A percentile compares a stretch with the other conserved stretches of the same genome.
Conservation (phyloP, 2,797 vertebrate genomes). For the Taenioides sp. region DNA sequence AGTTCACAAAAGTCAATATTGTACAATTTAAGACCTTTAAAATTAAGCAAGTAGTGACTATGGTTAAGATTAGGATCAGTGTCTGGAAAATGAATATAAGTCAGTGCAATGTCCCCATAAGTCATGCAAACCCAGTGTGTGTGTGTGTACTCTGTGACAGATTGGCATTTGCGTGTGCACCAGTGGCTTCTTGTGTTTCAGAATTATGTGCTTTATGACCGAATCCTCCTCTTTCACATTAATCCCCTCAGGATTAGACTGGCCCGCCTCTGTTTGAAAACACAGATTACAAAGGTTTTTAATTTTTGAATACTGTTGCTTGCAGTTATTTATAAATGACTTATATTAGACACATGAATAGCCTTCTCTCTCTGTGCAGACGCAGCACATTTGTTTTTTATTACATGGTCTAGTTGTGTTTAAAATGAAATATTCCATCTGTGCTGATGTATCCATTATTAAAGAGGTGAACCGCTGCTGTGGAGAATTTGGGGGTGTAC, state of each 20-base stretch:
- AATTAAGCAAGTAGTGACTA: not conserved
- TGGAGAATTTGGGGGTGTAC: not conserved
- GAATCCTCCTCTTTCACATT: slow-evolving; percentile 67
- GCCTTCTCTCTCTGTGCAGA: not conserved
- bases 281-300: slow-evolving; percentile 31
- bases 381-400: slow-evolving; percentile 7
- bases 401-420: slow-evolving; percentile 9
- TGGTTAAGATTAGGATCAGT: not conserved
- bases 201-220: slow-evolving; percentile 69
- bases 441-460: not conserved
- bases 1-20: no score
- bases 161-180: slow-evolving; percentile 64
- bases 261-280: slow-evolving; percentile 35
- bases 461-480: not conserved
- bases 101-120: not conserved
- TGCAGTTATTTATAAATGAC: slow-evolving; percentile 6
- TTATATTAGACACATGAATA: not conserved
- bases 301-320: slow-evolving; percentile 22
- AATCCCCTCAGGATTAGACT: slow-evolving; percentile 67
- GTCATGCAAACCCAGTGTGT: not conserved
- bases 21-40: no score
- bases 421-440: not conserved
- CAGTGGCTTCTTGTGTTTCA: slow-evolving; percentile 58
- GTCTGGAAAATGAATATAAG: not conserved
- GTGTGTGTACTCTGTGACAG: slow-evolving; percentile 34